A percentile compares a stretch with the other conserved stretches of the same genome.
Conservation (phyloP, 2,888 invertebrate species). For the Desoria tigrina region DNA sequence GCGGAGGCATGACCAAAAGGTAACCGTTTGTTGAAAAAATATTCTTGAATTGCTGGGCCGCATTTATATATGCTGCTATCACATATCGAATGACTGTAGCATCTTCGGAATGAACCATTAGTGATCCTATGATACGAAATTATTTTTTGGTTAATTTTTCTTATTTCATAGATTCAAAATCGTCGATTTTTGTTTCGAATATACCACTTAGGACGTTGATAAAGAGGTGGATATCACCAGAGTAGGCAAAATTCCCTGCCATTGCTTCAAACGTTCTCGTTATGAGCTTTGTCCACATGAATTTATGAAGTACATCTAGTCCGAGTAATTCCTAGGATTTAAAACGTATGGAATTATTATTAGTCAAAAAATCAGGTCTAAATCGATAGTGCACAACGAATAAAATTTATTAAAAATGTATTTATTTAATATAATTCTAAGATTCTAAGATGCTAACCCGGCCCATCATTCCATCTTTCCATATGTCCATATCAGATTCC, state of each 20-base stretch:
- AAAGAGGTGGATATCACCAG: conserved; percentile 95
- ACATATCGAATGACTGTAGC: conserved; percentile 92
- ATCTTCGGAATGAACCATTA: conserved; percentile 96
- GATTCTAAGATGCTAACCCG: conserved; percentile 62
- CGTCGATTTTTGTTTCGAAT: not conserved
- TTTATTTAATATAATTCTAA: not conserved
- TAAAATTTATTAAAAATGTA: not conserved
- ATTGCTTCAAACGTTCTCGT: conserved; percentile 96
- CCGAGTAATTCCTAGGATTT: conserved; percentile 85
- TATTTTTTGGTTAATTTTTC: not conserved
- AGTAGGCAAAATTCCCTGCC: conserved; percentile 95
- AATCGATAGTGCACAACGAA: conserved; percentile 2
- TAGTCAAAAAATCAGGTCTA: too few relatives aligned
- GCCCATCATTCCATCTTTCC: conserved; percentile 84
- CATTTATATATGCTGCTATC: conserved; percentile 95
- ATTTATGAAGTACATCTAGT: conserved; percentile 92
- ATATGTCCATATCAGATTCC: conserved; percentile 91
- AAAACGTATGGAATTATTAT: conserved; percentile 4
- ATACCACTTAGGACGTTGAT: conserved; percentile 92
- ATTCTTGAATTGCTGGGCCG: conserved; percentile 96
- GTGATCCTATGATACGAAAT: conserved; percentile 61
- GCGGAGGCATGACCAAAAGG: conserved; percentile 93
- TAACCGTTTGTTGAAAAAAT: conserved; percentile 98
- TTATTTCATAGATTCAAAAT: not conserved
- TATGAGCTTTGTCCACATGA: conserved; percentile 96